These are phyloP conservation scores for Lepidurus packardi DNA, from an alignment of 1,140 invertebrate genomes.

Conservation along the genomic window DNA sequence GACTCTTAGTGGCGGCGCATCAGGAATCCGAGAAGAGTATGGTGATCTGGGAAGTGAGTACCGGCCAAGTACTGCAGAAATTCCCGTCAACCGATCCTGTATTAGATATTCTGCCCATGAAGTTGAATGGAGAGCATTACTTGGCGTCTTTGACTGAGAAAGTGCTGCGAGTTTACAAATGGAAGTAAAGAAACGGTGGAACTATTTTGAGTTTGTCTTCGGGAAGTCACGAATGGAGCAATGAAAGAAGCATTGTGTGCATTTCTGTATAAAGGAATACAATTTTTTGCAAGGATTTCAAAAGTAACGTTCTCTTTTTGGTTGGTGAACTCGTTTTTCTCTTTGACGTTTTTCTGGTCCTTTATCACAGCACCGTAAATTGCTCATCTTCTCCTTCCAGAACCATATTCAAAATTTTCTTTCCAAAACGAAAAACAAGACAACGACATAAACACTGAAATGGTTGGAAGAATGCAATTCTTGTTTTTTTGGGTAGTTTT, in stretches of 20 bases:
- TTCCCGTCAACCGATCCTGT: constrained; percentile 56
- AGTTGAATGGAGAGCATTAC: constrained; percentile 48
- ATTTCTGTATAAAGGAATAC: constrained; percentile 26
- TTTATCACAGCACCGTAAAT: not conserved
- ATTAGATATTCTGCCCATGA: constrained; percentile 58
- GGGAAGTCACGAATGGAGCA: not conserved
- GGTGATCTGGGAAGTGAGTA: constrained; percentile 60
- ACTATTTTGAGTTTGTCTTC: not conserved
- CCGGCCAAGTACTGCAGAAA: constrained; percentile 51
- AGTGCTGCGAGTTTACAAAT: constrained; percentile 57
- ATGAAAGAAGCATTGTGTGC: not conserved
- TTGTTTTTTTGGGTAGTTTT: not conserved
- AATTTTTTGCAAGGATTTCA: constrained; percentile 25
- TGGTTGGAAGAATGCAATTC: not conserved
- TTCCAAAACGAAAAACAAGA: not conserved
- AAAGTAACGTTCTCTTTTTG: not conserved
- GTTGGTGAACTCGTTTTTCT: not conserved
- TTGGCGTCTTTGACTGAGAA: constrained; percentile 60
- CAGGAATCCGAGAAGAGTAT: constrained; percentile 57
- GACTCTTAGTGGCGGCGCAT: constrained; percentile 57
- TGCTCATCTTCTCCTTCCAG: not conserved
- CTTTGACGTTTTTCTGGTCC: not conserved
- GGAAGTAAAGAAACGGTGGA: constrained; percentile 4
- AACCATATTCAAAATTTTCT: not conserved
- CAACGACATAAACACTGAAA: not conserved